Conservation (phyloP, 2,113 vertebrate genomes). For the Colinus virginianus region DNA sequence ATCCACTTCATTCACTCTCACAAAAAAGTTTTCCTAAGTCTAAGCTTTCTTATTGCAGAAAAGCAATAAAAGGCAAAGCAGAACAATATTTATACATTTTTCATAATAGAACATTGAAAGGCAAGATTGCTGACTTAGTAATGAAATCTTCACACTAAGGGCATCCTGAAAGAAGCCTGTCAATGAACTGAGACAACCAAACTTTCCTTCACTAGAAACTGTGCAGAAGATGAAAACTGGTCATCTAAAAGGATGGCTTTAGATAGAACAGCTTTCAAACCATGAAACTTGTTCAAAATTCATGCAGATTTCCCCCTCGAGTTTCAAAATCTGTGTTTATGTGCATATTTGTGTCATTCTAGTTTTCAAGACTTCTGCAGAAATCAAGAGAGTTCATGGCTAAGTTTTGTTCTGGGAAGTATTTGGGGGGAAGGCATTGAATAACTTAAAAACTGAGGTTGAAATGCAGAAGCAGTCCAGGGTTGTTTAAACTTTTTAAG, state of each 20-base stretch:
- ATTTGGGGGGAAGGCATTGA: neutral
- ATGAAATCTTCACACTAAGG: neutral
- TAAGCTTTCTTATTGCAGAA: neutral
- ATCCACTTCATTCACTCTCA: neutral
- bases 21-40: neutral
- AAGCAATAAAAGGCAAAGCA: neutral
- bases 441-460: neutral
- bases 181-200: neutral
- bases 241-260: neutral
- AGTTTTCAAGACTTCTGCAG: neutral
- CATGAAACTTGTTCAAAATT: neutral
- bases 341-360: neutral
- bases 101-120: neutral
- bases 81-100: neutral
- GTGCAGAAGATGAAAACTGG: neutral
- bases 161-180: neutral
- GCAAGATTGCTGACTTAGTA: neutral
- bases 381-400: neutral
- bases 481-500: neutral
- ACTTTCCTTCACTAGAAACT: neutral
- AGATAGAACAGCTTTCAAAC: neutral
- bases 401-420: neutral
- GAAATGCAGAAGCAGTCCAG: neutral
- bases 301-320: neutral
- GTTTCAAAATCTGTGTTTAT: accelerated